Conservation (phyloP, 1,140 invertebrate species). For the Melipona quadrifasciata region DNA sequence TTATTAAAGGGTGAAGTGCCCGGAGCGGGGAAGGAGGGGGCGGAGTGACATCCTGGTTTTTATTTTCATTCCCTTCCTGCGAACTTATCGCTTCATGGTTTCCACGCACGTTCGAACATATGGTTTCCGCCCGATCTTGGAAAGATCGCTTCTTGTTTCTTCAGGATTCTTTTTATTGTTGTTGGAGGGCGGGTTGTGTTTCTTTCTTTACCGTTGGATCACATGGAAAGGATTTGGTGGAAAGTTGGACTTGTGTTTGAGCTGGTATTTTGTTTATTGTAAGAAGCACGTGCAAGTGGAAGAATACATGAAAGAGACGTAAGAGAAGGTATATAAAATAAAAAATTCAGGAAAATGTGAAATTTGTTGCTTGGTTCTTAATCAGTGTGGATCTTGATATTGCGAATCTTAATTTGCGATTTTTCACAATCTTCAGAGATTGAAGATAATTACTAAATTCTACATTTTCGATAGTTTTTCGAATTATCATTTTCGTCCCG, state of each 20-base stretch:
- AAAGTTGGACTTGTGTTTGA: too few species aligned
- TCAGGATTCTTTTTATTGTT: not conserved
- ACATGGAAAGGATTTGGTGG: too few species aligned
- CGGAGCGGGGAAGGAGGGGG: not conserved
- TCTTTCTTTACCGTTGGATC: not conserved
- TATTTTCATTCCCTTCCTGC: not conserved
- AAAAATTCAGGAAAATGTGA: too few species aligned
- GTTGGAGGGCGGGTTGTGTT: not conserved
- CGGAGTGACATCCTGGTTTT: not conserved
- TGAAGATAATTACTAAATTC: not conserved
- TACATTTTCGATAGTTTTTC: not conserved
- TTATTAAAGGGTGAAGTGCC: constrained; percentile 19
- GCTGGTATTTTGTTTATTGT: too few species aligned
- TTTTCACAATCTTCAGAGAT: not conserved
- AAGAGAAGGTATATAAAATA: too few species aligned
- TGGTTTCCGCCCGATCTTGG: not conserved
- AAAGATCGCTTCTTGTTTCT: not conserved
- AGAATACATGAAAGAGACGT: too few species aligned
- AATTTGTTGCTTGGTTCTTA: too few species aligned
- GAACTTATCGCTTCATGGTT: not conserved
- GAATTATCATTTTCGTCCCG: not conserved
- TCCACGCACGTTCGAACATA: not conserved
- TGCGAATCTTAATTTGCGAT: too few species aligned
- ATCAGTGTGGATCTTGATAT: too few species aligned
- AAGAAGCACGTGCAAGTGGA: too few species aligned